Percentiles rank a stretch among this genome's conserved stretches.
Evolutionary conservation across 2,113 vertebrate species (phyloP).

Genomic region (Myrmecophaga tridactyla): DNA sequence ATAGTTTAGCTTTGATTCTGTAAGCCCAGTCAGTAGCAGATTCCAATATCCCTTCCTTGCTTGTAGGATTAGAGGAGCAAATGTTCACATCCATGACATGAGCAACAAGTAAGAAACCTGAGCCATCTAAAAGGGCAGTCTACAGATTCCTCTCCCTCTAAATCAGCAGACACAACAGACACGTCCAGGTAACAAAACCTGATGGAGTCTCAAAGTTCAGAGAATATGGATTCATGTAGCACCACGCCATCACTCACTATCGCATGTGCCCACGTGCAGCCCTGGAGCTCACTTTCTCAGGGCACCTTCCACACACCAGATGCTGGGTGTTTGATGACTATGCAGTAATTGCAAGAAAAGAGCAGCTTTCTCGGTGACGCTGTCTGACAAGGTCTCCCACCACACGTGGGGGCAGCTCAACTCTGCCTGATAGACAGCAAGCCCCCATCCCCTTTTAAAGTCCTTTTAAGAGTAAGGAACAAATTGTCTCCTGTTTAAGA

Average conservation of each 20-base stretch:
- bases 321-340: not conserved
- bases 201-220: not conserved
- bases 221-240: not conserved
- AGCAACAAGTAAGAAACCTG: not conserved
- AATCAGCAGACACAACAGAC: not conserved
- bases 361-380: not conserved
- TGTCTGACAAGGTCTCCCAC: not conserved
- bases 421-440: not conserved
- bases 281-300: not conserved
- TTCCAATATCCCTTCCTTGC: not conserved
- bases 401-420: not conserved
- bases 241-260: not conserved
- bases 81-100: not conserved
- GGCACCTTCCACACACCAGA: not conserved
- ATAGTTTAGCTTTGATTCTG: not conserved
- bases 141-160: no score
- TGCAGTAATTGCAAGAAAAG: not conserved
- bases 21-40: not conserved
- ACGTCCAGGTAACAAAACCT: not conserved
- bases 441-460: not conserved
- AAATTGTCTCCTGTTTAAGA: not conserved
- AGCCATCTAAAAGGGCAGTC: not conserved
- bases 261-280: rapidly evolving
- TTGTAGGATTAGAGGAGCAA: not conserved
- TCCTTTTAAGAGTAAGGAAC: not conserved